Percentiles rank a stretch among this genome's conserved stretches.
Evolutionary conservation across 2,888 invertebrate genomes (phyloP).

Genomic region (Muscina levida): DNA sequence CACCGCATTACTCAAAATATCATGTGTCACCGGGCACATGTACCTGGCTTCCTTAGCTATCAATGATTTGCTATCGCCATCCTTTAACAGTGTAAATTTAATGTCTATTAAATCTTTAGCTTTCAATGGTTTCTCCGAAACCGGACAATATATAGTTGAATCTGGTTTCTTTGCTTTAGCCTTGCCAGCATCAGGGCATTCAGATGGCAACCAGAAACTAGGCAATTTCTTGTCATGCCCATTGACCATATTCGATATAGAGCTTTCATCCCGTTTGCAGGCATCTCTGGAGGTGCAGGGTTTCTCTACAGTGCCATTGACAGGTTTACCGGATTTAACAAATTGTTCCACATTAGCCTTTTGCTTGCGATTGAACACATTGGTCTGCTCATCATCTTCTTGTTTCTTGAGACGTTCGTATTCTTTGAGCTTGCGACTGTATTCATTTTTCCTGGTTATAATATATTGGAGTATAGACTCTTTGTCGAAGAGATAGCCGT

Average conservation of each 20-base stretch:
- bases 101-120: conserved; percentile 95
- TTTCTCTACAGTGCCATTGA: conserved; percentile 68
- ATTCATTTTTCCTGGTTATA: conserved; percentile 95
- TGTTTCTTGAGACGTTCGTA: conserved; percentile 93
- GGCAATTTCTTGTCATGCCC: conserved; percentile 91
- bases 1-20: conserved; percentile 95
- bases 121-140: conserved; percentile 91
- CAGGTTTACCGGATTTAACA: conserved; percentile 87
- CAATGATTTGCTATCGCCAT: conserved; percentile 91
- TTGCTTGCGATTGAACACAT: conserved; percentile 80
- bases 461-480: conserved; percentile 98
- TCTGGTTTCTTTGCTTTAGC: conserved; percentile 87
- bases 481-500: conserved; percentile 97
- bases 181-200: conserved; percentile 91
- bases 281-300: conserved; percentile 71
- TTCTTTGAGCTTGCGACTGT: conserved; percentile 92
- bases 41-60: conserved; percentile 95
- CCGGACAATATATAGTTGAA: conserved; percentile 86
- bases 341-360: conserved; percentile 89
- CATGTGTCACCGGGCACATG: conserved; percentile 98
- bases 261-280: conserved; percentile 73
- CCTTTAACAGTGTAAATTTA: conserved; percentile 94
- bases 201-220: conserved; percentile 97
- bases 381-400: conserved; percentile 86
- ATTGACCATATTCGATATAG: conserved; percentile 89